These are phyloP conservation scores for Dasypogon diadema DNA, from an alignment of 2,888 invertebrate genomes.

Conservation along the genomic window DNA sequence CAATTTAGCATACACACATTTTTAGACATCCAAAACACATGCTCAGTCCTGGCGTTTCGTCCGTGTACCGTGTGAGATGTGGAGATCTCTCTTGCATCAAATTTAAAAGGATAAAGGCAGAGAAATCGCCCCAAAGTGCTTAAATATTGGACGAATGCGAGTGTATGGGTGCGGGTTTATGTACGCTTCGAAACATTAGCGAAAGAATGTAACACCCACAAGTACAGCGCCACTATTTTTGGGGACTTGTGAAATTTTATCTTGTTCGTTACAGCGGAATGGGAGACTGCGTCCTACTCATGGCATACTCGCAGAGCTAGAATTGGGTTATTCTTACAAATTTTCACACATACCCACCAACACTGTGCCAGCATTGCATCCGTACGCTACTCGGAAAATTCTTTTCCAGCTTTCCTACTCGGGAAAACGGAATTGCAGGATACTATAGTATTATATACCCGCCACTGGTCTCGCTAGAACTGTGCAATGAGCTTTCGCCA, in stretches of 20 bases:
- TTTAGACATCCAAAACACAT: conserved; percentile 39
- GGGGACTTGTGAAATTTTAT: conserved; percentile 43
- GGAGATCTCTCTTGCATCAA: conserved; percentile 50
- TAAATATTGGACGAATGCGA: not conserved
- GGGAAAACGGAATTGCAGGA: conserved; percentile 8
- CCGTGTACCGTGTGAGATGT: conserved; percentile 11
- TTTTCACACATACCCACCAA: conserved; percentile 25
- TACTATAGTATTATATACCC: too few species aligned
- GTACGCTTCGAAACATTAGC: conserved; percentile 19
- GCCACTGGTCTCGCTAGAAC: conserved; percentile 17
- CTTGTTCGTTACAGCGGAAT: conserved; percentile 17
- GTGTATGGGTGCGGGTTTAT: conserved; percentile 3
- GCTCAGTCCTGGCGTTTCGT: conserved; percentile 6
- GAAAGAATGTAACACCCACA: conserved; percentile 38
- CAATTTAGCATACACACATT: conserved; percentile 40
- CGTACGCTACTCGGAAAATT: conserved; percentile 20
- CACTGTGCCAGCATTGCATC: conserved; percentile 27
- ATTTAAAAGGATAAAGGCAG: conserved; percentile 47
- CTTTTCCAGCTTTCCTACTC: conserved; percentile 18
- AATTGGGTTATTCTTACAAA: conserved; percentile 41
- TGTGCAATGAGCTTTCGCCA: not conserved
- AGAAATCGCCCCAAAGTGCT: conserved; percentile 28
- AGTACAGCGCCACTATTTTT: conserved; percentile 46
- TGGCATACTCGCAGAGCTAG: not conserved
- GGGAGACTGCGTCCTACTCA: conserved; percentile 42